Evolutionary conservation across 2,113 vertebrate species (phyloP), one percentile per base, ranked within the genome.

Genomic region (Hipposideros armiger): DNA sequence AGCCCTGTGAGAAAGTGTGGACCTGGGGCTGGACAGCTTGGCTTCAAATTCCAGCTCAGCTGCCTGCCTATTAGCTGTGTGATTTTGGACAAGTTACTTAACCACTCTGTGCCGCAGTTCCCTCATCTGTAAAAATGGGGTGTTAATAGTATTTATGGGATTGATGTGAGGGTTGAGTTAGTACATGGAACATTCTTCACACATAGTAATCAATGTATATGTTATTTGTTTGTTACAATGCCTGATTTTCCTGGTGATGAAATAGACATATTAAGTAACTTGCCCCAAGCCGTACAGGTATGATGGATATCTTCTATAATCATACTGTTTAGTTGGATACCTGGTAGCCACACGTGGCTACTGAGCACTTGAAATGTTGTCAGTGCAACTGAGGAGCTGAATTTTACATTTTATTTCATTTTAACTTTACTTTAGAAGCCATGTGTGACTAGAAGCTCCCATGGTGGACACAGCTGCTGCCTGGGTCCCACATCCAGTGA

Each of bases 281-380:
- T 52, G 24, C 52, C n/a, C 42, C 11, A 32, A 70, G 40, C 54
- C 54, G 52, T 36, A 45, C 30, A 50, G 90, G 45, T 36, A 22
- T 32, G 24, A 7, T 15, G 56, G 64, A 6, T 0, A 0, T 32
- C 7, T 11, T 54, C 74, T 32, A 0, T 26, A 13, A 6, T 50
- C 17, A 45, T 17, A 1, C 47, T 17, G 42, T 47, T 42, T 56
- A 15, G 2, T 3, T 32, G 19, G 24, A 15, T n/a, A 14, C 30
- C 56, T n/a, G 2, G 22, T 4, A 36, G 13, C 11, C 45, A 17
- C 11, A 1, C 1, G 40, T 16, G 42, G 30, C 40, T 17, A 0
- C 4, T 30, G 66, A 42, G 22, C 26, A 8, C 7, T 14, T 16
- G 40, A 84, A 52, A 45, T 17, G 17, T 67, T 73, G 22, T 40